These are phyloP conservation scores for Capromys pilorides DNA, from an alignment of 2,797 vertebrate genomes.

Conservation along the genomic window DNA sequence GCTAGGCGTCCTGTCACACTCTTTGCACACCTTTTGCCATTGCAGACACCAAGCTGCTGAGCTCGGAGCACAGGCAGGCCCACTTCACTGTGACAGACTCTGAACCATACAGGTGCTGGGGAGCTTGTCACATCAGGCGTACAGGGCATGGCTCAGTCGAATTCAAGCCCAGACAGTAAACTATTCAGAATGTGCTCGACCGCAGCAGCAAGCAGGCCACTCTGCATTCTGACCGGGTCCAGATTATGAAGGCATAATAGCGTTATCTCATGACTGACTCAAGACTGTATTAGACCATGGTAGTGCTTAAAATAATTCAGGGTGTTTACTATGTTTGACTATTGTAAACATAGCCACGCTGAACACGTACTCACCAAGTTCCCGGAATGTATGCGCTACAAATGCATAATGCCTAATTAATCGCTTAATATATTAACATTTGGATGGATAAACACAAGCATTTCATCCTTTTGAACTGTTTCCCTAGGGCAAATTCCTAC, in stretches of 20 bases:
- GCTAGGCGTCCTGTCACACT: not conserved
- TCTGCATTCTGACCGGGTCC: not conserved
- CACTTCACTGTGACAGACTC: not conserved
- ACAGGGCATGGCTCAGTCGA: not conserved
- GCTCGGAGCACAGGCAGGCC: not conserved
- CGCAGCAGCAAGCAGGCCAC: not conserved
- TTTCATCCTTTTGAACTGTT: constrained; percentile 56
- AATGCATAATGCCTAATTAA: constrained; percentile 33
- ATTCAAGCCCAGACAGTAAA: constrained; percentile 10
- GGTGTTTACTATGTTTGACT: not conserved
- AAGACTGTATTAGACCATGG: not conserved
- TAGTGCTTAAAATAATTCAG: not conserved
- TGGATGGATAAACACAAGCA: not conserved
- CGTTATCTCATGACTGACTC: not conserved
- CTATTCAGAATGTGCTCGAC: not conserved
- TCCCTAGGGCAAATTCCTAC: constrained; percentile 44
- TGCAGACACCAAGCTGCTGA: not conserved
- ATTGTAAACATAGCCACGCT: not conserved
- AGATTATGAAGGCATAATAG: not conserved
- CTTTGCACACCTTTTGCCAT: not conserved
- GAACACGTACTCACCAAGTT: not conserved
- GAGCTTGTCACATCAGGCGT: not conserved
- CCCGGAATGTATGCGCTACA: not conserved
- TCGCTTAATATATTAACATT: constrained; percentile 52
- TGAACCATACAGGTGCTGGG: not conserved